Base-by-base conservation (phyloP, 2,888 invertebrate species). In the Proisotoma minuta region DNA sequence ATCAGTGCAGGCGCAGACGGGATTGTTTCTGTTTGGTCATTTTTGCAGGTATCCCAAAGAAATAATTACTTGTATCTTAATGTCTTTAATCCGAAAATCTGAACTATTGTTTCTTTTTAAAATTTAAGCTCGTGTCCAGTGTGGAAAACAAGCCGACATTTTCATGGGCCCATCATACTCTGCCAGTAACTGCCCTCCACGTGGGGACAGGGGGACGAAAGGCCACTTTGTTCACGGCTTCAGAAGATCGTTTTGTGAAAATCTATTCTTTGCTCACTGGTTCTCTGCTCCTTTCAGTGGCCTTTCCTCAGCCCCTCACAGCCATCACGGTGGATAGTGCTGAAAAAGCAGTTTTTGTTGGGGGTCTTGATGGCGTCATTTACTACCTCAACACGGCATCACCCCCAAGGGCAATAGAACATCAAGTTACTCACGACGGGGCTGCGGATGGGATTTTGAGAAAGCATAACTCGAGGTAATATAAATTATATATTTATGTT, bases 1-100 rank as follows among this genome's bases (percentile, higher is more conserved):
- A 81, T 88, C 3, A 85, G 88, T 28, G 89, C 86, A 15, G 91
- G 88, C 10, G 87, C 89, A 73, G 94, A 94, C 80, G 91, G 91
- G 3, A 82, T 88, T 75, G 85, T 93, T 0, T 83, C 91, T 71
- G 85, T 88, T 0, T 96, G 94, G 89, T 84, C 84, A 27, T 76
- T 90, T 24, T 49, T 43, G 4, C 5, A 43, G 43, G 43, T 43
- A n/a, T 10, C 34, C 34, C 15, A 20, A 18, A 15, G 43, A 4
- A 15, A 43, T 43, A n/a, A n/a, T n/a, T n/a, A n/a, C n/a, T n/a
- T n/a, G n/a, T n/a, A n/a, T n/a, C 43, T 5, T 43, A 43, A 43
- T 10, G 8, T 34, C 15, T 34, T 34, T 10, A 34, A 34, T 34
- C 34, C 15, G n/a, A n/a, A 34, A 34, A 34, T 8, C 34, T 34